A percentile compares a stretch with the other conserved stretches of the same genome.
Evolutionary conservation across 2,113 vertebrate species (phyloP).

Genomic region (Epinephelus moara): DNA sequence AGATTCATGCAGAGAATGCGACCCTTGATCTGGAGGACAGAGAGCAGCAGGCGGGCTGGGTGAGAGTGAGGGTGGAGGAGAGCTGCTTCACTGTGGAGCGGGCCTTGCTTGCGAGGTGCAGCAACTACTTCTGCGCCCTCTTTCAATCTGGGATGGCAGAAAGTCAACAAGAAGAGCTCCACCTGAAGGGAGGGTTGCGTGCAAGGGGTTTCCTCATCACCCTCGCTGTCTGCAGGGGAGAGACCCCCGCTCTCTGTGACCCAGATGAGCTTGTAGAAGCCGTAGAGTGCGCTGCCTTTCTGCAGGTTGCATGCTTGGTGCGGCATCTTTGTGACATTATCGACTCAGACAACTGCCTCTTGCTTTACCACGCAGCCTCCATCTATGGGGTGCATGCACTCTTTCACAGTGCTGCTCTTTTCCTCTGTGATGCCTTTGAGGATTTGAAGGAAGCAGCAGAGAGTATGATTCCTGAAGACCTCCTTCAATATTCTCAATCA

Average conservation of each 20-base stretch:
- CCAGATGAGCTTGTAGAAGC: slow-evolving; percentile 90
- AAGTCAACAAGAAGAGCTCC: slow-evolving; percentile 86
- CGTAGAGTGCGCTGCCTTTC: slow-evolving; percentile 93
- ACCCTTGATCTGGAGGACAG: slow-evolving; percentile 34
- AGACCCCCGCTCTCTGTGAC: slow-evolving; percentile 83
- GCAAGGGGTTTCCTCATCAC: slow-evolving; percentile 88
- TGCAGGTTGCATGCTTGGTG: slow-evolving; percentile 88
- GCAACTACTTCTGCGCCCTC: slow-evolving; percentile 93
- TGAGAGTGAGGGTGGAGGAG: slow-evolving; percentile 89
- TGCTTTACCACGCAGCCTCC: slow-evolving; percentile 89
- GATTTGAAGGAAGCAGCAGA: slow-evolving; percentile 85
- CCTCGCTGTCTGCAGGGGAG: slow-evolving; percentile 88
- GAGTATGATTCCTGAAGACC: slow-evolving; percentile 83
- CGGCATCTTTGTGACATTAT: slow-evolving; percentile 88
- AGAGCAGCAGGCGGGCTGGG: slow-evolving; percentile 41
- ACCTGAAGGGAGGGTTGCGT: slow-evolving; percentile 86
- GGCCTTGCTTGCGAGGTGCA: slow-evolving; percentile 84
- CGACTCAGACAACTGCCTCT: slow-evolving; percentile 91
- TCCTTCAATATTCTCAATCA: slow-evolving; percentile 86
- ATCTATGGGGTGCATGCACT: slow-evolving; percentile 89
- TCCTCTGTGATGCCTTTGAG: slow-evolving; percentile 87
- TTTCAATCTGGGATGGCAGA: slow-evolving; percentile 95
- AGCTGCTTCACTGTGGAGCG: slow-evolving; percentile 88
- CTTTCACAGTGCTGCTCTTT: slow-evolving; percentile 86
- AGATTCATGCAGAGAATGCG: slow-evolving; percentile 33